Percentiles rank a stretch among this genome's conserved stretches.
phyloP scores from a whole-genome alignment of 2,797 vertebrate genomes.

The Tapirus indicus region DNA sequence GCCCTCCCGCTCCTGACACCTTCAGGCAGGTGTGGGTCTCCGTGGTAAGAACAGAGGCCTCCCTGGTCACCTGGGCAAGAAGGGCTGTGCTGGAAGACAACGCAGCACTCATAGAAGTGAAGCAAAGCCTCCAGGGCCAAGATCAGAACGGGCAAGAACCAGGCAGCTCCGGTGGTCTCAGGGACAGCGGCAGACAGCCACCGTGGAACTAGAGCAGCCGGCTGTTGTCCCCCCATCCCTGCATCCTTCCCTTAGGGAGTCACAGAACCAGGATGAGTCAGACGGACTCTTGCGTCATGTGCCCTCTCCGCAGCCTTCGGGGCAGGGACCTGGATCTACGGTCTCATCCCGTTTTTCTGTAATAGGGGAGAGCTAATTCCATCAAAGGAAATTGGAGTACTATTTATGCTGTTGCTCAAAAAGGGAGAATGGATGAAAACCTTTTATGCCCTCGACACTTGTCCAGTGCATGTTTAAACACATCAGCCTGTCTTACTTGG shows the following conservation, averaged over 20 bases:
- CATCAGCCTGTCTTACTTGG: neutral
- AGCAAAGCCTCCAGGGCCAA: neutral
- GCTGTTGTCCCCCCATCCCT: neutral
- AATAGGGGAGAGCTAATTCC: neutral
- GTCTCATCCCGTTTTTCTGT: neutral
- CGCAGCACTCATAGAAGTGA: neutral
- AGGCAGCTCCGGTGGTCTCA: neutral
- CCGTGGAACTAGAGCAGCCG: neutral
- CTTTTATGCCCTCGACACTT: neutral
- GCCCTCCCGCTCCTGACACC: neutral
- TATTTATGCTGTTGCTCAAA: constrained; percentile 6
- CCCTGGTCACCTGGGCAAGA: neutral
- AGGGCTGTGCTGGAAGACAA: neutral
- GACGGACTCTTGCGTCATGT: neutral
- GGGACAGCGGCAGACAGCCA: neutral
- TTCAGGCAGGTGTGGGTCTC: neutral
- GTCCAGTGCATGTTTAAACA: neutral
- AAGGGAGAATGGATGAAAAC: neutral
- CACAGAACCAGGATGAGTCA: neutral
- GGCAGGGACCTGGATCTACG: neutral
- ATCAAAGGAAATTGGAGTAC: constrained; percentile 24
- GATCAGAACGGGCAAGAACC: constrained; percentile 19
- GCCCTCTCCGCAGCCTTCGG: neutral
- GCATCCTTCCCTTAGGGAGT: neutral
- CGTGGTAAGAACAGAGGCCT: neutral